Percentiles rank a stretch among this genome's conserved stretches.
These are phyloP conservation scores for Hemistola chrysoprasaria DNA, from an alignment of 2,888 invertebrate genomes.

Conservation along the genomic window DNA sequence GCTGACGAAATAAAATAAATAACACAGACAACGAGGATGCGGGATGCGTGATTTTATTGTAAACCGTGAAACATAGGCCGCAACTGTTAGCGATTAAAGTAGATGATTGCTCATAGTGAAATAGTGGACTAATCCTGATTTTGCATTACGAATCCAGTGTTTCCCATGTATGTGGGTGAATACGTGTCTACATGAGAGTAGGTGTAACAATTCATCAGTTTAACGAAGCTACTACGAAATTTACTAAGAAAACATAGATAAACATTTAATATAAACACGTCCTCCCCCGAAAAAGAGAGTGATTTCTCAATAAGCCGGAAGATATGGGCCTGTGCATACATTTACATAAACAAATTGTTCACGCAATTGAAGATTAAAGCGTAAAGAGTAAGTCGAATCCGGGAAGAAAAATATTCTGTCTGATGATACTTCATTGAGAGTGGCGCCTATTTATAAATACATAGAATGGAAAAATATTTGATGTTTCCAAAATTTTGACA, in stretches of 20 bases:
- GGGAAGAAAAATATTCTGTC: slow-evolving; percentile 9
- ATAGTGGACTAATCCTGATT: slow-evolving; percentile 3
- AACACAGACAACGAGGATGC: not conserved
- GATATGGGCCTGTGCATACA: slow-evolving; percentile 24
- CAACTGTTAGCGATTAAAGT: slow-evolving; percentile 23
- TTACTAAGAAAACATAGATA: slow-evolving; percentile 31
- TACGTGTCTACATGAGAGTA: slow-evolving; percentile 9
- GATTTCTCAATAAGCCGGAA: slow-evolving; percentile 30
- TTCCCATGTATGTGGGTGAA: slow-evolving; percentile 14
- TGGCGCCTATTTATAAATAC: not conserved
- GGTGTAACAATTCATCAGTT: slow-evolving; percentile 14
- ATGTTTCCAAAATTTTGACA: too few relatives aligned
- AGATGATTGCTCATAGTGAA: slow-evolving; percentile 16
- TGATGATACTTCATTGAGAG: not conserved
- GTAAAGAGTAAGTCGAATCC: slow-evolving; percentile 11
- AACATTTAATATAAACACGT: slow-evolving; percentile 22
- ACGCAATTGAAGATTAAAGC: slow-evolving; percentile 14
- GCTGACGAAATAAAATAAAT: slow-evolving; percentile 8
- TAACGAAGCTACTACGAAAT: slow-evolving; percentile 26
- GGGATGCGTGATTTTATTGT: slow-evolving; percentile 11
- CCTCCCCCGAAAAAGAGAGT: slow-evolving; percentile 20
- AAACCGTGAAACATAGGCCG: slow-evolving; percentile 21
- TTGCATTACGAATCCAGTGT: slow-evolving; percentile 5
- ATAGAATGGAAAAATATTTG: too few relatives aligned
- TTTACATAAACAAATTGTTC: slow-evolving; percentile 27